Percentiles rank a stretch among this genome's conserved stretches.
Conservation (phyloP, 2,113 vertebrate genomes). For the Coregonus clupeaformis region DNA sequence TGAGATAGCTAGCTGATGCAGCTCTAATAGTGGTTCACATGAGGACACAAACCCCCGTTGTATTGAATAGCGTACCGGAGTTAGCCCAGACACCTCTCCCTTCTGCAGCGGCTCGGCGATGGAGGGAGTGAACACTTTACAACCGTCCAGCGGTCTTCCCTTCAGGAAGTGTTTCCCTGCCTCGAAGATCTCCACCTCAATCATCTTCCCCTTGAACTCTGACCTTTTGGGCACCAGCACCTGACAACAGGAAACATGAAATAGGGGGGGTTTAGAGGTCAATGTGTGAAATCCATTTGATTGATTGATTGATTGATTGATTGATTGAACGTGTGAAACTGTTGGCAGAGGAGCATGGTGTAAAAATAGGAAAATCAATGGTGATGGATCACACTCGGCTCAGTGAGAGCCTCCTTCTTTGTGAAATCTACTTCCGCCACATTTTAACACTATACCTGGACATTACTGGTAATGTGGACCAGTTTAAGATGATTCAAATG, state of each 20-base stretch:
- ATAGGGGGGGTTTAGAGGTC: neutral
- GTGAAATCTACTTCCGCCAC: too few relatives aligned
- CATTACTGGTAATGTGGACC: neutral
- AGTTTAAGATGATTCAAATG: too few relatives aligned
- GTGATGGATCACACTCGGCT: neutral
- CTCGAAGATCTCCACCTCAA: constrained; percentile 92
- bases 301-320: neutral
- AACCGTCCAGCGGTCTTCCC: constrained; percentile 79
- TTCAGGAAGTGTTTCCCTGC: constrained; percentile 97
- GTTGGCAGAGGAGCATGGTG: too few relatives aligned
- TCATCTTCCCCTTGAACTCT: constrained; percentile 93
- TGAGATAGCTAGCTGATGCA: too few relatives aligned
- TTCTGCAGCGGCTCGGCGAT: constrained; percentile 83
- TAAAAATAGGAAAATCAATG: too few relatives aligned
- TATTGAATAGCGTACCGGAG: constrained; percentile 73
- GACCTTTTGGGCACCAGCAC: constrained; percentile 91
- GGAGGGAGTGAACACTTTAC: constrained; percentile 83
- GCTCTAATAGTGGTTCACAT: too few relatives aligned
- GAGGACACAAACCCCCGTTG: too few relatives aligned
- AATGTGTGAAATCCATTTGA: neutral
- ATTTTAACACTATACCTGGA: neutral
- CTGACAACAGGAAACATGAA: constrained; percentile 56
- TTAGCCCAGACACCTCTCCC: constrained; percentile 90
- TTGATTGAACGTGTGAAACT: neutral
- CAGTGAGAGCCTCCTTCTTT: too few relatives aligned